A percentile compares a stretch with the other conserved stretches of the same genome.
Conservation (phyloP, 1,140 invertebrate genomes). For the Heliconius hewitsoni region DNA sequence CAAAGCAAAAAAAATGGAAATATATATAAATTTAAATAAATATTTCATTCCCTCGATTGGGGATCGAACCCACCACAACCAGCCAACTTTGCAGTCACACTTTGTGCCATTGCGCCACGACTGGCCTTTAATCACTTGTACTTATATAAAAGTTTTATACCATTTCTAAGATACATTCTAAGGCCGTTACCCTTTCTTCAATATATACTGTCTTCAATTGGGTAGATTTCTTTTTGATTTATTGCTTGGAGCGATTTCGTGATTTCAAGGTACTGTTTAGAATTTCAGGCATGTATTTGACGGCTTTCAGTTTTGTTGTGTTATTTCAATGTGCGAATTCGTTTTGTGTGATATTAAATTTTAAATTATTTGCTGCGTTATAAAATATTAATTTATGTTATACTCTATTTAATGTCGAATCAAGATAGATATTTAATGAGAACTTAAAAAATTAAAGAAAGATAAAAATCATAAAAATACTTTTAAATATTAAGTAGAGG, state of each 20-base stretch:
- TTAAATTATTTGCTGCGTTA: not conserved
- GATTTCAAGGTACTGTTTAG: constrained; percentile 34
- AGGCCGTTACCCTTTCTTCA: constrained; percentile 21
- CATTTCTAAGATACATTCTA: constrained; percentile 15
- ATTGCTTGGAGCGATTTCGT: constrained; percentile 27
- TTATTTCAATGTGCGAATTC: constrained; percentile 3
- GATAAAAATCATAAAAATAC: too few species aligned
- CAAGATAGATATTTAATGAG: too few species aligned
- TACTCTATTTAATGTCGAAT: too few species aligned
- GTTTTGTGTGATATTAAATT: not conserved
- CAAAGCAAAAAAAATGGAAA: too few species aligned
- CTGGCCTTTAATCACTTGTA: too few species aligned
- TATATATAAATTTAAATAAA: too few species aligned
- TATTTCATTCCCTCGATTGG: too few species aligned
- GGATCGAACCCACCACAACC: too few species aligned
- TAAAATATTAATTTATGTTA: not conserved
- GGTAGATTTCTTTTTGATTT: constrained; percentile 35
- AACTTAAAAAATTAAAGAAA: too few species aligned
- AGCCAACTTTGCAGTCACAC: too few species aligned
- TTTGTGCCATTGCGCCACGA: too few species aligned
- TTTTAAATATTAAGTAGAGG: too few species aligned
- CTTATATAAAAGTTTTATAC: not conserved
- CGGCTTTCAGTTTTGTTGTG: constrained; percentile 5
- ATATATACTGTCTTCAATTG: constrained; percentile 34
- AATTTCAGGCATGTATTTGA: constrained; percentile 23